Evolutionary conservation across 2,797 vertebrate species (phyloP), one percentile per base, ranked within the genome.

Genomic region (Cichlasoma orientale): DNA sequence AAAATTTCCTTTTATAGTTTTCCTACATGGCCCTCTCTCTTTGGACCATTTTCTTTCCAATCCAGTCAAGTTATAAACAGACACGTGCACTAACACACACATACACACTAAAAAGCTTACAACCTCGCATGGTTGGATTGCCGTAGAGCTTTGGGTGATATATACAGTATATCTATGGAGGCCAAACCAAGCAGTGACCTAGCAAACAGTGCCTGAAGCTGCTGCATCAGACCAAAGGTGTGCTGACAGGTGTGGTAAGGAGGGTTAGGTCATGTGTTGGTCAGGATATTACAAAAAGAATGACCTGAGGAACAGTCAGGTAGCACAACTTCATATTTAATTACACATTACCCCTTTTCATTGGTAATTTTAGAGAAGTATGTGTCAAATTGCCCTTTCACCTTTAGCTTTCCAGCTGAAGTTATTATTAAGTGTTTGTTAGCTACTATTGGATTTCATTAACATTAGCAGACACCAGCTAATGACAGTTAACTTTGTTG

Each of bases 221-320:
- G 63, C 41, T 68, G 41, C 63, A 68, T 44, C 25, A 44, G 78
- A 66, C 47, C 44, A 53, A 23, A 80, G 58, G 47, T 23, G 1
- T 74, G 82, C 47, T 82, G 86, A 83, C 75, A 78, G 71, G 75
- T 63, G 72, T 50, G 50, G 68, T 72, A 72, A 68, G 53, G 63
- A 69, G 38, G 31, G 25, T 16, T 52, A 23, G 61, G 61, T 82
- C 55, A 58, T 2, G 52, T 13, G 47, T 29, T 50, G 63, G 47
- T 44, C 29, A 61, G 50, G 25, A 31, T 66, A 16, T 66, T 61
- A 73, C 4, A 56, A 47, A 21, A 57, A 16, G 12, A 31, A 56
- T 14, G 7, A 44, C 44, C 38, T 16, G 8, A 31, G 25, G 38
- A 58, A 31, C 18, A 7, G 36, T 25, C 33, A 63, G 23, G 13